phyloP scores from a whole-genome alignment of 2,113 vertebrate species.

The Brachirus orientalis region DNA sequence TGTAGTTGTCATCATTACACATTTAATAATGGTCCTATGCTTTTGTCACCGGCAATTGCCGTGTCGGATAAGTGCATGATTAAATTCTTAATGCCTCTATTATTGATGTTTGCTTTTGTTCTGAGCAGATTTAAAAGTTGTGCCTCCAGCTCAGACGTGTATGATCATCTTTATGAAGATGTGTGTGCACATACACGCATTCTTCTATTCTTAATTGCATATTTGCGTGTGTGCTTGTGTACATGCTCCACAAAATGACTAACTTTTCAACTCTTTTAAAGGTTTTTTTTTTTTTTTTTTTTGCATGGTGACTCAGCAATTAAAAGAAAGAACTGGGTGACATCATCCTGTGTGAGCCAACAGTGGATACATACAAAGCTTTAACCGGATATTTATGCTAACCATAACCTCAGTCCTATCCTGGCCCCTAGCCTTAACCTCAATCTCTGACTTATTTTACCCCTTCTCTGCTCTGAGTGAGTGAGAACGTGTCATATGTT shows the following conservation, averaged over 20 bases:
- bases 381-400: too few relatives aligned
- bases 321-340: too few relatives aligned
- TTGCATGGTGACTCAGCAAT: too few relatives aligned
- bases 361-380: too few relatives aligned
- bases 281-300: too few relatives aligned
- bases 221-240: background rate
- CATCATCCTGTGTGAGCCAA: too few relatives aligned
- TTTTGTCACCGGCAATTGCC: conserved; percentile 55
- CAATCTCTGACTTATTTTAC: too few relatives aligned
- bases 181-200: conserved; percentile 2
- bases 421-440: too few relatives aligned
- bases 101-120: conserved; percentile 68
- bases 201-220: background rate
- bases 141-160: conserved; percentile 51
- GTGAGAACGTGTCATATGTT: too few relatives aligned
- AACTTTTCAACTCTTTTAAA: too few relatives aligned
- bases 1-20: conserved; percentile 31
- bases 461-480: too few relatives aligned
- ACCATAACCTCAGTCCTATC: too few relatives aligned
- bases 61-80: conserved; percentile 66
- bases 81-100: conserved; percentile 57
- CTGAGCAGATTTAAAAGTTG: conserved; percentile 47
- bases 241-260: background rate
- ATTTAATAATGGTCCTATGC: conserved; percentile 37
- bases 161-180: conserved; percentile 45